Percentiles rank a stretch among this genome's conserved stretches.
phyloP scores from a whole-genome alignment of 2,888 invertebrate species.

The Troglohyphantes excavatus region DNA sequence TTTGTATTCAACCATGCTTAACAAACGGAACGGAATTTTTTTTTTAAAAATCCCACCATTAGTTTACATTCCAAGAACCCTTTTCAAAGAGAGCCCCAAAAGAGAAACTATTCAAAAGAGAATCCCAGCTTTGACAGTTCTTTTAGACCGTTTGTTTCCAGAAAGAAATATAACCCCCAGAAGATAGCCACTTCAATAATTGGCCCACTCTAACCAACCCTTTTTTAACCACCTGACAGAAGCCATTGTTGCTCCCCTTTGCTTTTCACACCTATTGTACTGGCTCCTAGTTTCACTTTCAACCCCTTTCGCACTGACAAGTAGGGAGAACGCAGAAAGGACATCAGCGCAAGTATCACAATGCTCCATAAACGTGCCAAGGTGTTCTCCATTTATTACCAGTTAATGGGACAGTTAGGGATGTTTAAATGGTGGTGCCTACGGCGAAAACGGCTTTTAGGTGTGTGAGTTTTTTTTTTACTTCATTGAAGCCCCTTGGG shows the following conservation, averaged over 20 bases:
- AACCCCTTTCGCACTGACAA: not conserved
- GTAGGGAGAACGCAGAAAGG: not conserved
- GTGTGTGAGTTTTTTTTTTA: not conserved
- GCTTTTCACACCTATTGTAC: not conserved
- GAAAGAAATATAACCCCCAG: not conserved
- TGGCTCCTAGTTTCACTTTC: not conserved
- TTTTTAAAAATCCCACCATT: not conserved
- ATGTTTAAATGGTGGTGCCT: conserved; percentile 26
- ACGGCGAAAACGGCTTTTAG: conserved; percentile 28
- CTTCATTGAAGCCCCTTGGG: conserved; percentile 11
- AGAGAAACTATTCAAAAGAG: not conserved
- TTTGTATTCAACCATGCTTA: not conserved
- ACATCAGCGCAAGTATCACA: not conserved
- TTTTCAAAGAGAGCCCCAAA: not conserved
- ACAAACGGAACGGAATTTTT: not conserved
- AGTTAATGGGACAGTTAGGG: conserved; percentile 60
- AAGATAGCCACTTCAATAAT: conserved; percentile 9
- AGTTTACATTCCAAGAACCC: not conserved
- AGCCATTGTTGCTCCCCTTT: conserved; percentile 5
- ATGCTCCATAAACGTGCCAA: conserved; percentile 14
- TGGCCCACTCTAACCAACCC: not conserved
- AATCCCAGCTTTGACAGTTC: not conserved
- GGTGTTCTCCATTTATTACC: conserved; percentile 35
- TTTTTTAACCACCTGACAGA: conserved; percentile 22
- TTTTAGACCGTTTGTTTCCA: not conserved